Base-by-base conservation (phyloP, 2,797 vertebrate species). In the Rhinella marina region DNA sequence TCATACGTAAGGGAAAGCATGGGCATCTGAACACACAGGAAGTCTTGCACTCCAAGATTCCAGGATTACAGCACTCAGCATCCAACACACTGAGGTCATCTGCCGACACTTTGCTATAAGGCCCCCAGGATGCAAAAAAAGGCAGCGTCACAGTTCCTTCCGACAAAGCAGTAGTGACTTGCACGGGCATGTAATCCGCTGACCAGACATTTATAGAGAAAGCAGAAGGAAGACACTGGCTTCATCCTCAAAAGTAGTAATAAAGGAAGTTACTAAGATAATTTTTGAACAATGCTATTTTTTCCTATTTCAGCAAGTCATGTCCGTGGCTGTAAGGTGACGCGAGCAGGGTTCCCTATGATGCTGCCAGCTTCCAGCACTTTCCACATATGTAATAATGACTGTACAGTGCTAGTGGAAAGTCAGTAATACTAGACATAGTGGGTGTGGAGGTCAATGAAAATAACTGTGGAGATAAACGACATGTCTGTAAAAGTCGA, bases 191-290 rank as follows among this genome's bases (percentile, higher is more conserved):
- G 70, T 7, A 29, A 9, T 41, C 11, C 13, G 9, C 41, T 50
- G 41, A 75, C 19, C 13, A 75, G 56, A 25, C 3, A 64, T 19
- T 25, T 0, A 80, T 2, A 82, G 14, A 82, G 21, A 83, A 83
- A 87, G 72, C 19, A 82, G 80, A 87, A 87, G 8, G 62, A 32
- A 75, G 77, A 66, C 41, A 56, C 19, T 0, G 73, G 19, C n/a
- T 57, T 57, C 62, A 8, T 64, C 11, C 59, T 83, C 29, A 56
- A 50, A 84, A 72, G 11, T 48, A 11, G 13, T 48, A 5, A 32
- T 0, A 61, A 85, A 81, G 78, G 79, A 54, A 56, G 50, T 57
- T 48, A 19, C 19, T 21, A 29, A 81, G 66, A 29, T 2, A 27
- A 23, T 54, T 82, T 68, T 27, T 7, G 59, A 80, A 80, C 13